Percentiles rank a stretch among this genome's conserved stretches.
Conservation (phyloP, 2,797 vertebrate species). For the Buphagus erythrorhynchus region DNA sequence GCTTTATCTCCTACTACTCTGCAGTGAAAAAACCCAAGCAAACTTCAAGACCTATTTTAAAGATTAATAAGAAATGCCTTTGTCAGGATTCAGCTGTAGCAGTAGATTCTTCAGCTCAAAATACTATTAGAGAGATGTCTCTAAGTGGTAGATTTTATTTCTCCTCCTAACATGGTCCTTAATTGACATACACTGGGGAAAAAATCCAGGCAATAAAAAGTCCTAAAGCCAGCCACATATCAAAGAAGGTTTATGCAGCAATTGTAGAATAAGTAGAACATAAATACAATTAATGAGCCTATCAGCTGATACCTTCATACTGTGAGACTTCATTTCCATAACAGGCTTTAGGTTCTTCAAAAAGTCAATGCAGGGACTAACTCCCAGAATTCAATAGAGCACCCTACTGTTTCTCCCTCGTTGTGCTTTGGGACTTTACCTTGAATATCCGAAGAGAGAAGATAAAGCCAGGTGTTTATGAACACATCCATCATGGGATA, state of each 20-base stretch:
- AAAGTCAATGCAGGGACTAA: neutral
- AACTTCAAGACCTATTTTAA: neutral
- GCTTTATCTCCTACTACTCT: neutral
- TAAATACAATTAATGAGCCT: neutral
- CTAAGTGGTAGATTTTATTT: neutral
- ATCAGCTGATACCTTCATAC: neutral
- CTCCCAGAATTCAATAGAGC: neutral
- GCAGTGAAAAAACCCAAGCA: neutral
- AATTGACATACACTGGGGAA: neutral
- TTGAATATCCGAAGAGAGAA: accelerated
- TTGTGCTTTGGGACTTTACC: neutral
- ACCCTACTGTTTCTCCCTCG: accelerated
- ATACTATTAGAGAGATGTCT: neutral
- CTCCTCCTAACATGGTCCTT: neutral
- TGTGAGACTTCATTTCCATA: neutral
- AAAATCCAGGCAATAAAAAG: neutral
- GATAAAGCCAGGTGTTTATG: neutral
- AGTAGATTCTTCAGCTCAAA: neutral
- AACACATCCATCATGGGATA: accelerated
- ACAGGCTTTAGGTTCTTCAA: neutral
- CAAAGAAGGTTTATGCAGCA: neutral
- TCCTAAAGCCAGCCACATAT: neutral
- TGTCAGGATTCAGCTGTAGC: neutral
- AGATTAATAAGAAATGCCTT: neutral
- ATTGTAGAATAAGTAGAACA: neutral